Percentiles rank a stretch among this genome's conserved stretches.
These are phyloP conservation scores for Blastobasis lacticolella DNA, from an alignment of 2,888 invertebrate species.

Conservation along the genomic window DNA sequence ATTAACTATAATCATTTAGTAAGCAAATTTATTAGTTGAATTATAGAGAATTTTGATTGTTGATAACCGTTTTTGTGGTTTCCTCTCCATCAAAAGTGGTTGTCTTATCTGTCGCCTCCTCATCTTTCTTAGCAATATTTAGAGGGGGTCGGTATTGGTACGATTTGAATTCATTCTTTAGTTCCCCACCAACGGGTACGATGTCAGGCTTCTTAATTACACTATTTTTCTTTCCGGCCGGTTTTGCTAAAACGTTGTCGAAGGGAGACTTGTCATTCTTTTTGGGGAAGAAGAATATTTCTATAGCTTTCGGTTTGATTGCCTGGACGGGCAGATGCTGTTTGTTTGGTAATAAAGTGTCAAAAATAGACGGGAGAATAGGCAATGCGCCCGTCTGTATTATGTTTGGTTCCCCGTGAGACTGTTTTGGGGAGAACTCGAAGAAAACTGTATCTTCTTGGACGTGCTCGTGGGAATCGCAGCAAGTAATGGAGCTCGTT, in stretches of 20 bases:
- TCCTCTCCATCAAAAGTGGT: too few relatives aligned
- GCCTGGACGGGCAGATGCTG: conserved; percentile 17
- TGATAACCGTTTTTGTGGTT: too few relatives aligned
- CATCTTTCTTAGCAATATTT: conserved; percentile 41
- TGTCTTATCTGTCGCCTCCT: conserved; percentile 20
- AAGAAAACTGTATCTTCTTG: conserved; percentile 45
- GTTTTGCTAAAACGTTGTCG: conserved; percentile 18
- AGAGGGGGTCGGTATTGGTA: conserved; percentile 15
- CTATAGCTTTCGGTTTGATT: conserved; percentile 40
- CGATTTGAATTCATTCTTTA: conserved; percentile 31
- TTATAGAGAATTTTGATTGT: too few relatives aligned
- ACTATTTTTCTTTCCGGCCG: conserved; percentile 20
- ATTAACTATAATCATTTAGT: too few relatives aligned
- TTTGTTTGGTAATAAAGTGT: conserved; percentile 25
- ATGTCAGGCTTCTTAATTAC: conserved; percentile 30
- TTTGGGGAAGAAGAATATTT: conserved; percentile 52
- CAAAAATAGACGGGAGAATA: conserved; percentile 31
- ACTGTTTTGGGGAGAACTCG: conserved; percentile 36
- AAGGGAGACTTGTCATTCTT: conserved; percentile 28
- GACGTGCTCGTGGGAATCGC: conserved; percentile 49
- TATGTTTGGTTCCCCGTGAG: conserved; percentile 9
- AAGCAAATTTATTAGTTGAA: too few relatives aligned
- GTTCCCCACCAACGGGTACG: conserved; percentile 42
- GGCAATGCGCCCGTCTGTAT: conserved; percentile 14
- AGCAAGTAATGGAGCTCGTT: conserved; percentile 38